A percentile compares a stretch with the other conserved stretches of the same genome.
Conservation (phyloP, 1,140 invertebrate species). For the Magallana gigas region DNA sequence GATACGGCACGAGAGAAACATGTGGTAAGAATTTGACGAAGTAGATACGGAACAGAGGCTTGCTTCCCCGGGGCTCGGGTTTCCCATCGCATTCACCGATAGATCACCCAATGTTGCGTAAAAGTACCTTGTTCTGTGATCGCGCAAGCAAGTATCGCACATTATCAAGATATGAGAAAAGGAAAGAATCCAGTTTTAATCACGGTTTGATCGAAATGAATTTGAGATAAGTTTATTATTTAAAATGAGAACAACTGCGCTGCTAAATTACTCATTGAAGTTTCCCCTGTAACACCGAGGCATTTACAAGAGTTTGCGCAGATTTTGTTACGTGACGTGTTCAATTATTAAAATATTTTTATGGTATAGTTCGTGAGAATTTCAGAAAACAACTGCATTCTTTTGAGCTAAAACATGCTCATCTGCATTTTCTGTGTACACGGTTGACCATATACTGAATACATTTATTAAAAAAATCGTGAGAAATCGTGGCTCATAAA, state of each 20-base stretch:
- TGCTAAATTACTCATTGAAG: slow-evolving; percentile 28
- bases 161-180: slow-evolving; percentile 37
- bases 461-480: no score
- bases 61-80: slow-evolving; percentile 20
- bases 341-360: not conserved
- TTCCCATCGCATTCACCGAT: not conserved
- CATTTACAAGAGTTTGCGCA: not conserved
- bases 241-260: slow-evolving; percentile 21
- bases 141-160: slow-evolving; percentile 3
- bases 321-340: not conserved
- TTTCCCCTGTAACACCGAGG: slow-evolving; percentile 2
- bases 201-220: slow-evolving; percentile 23
- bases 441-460: no score
- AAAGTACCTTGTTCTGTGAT: slow-evolving; percentile 22
- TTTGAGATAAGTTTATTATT: slow-evolving; percentile 40
- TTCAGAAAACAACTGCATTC: not conserved
- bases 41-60: slow-evolving; percentile 30
- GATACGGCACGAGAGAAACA: slow-evolving; percentile 41
- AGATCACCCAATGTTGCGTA: slow-evolving; percentile 19
- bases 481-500: no score
- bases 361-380: slow-evolving; percentile 14
- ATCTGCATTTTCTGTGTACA: no score
- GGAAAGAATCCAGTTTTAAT: slow-evolving; percentile 17
- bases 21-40: slow-evolving; percentile 36
- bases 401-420: no score